These are phyloP conservation scores for Helicolenus hilgendorfi DNA, from an alignment of 2,797 vertebrate species.

Conservation along the genomic window DNA sequence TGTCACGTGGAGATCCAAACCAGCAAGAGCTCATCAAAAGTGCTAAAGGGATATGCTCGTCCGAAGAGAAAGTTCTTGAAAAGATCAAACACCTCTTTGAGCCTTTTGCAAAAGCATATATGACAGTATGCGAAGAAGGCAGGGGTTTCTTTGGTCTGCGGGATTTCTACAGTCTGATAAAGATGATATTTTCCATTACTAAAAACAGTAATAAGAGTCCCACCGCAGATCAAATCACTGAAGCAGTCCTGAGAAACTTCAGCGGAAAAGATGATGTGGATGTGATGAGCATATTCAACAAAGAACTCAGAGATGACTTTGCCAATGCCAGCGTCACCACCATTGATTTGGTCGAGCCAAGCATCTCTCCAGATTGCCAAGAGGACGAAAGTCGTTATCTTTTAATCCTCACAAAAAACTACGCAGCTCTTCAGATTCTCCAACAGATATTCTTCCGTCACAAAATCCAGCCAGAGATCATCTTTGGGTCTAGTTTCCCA, in stretches of 20 bases:
- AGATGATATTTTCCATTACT: conserved; percentile 92
- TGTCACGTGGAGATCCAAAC: conserved; percentile 89
- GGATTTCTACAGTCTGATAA: conserved; percentile 96
- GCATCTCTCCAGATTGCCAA: conserved; percentile 80
- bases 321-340: conserved; percentile 78
- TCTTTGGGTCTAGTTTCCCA: conserved; percentile 96
- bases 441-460: conserved; percentile 86
- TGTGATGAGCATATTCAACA: conserved; percentile 88
- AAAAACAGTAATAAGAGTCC: conserved; percentile 79
- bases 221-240: conserved; percentile 78
- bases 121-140: conserved; percentile 86
- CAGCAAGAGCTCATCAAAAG: conserved; percentile 90
- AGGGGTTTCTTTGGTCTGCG: conserved; percentile 95
- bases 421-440: conserved; percentile 92
- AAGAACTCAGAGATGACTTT: conserved; percentile 38
- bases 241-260: conserved; percentile 93
- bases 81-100: conserved; percentile 88
- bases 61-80: conserved; percentile 82
- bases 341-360: conserved; percentile 89
- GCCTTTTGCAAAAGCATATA: conserved; percentile 91
- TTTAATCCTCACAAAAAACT: conserved; percentile 94
- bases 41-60: conserved; percentile 93
- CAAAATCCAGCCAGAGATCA: conserved; percentile 90
- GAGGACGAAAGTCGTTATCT: conserved; percentile 92
- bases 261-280: conserved; percentile 91